Conservation (phyloP, 2,113 vertebrate genomes). For the Oreochromis niloticus region DNA sequence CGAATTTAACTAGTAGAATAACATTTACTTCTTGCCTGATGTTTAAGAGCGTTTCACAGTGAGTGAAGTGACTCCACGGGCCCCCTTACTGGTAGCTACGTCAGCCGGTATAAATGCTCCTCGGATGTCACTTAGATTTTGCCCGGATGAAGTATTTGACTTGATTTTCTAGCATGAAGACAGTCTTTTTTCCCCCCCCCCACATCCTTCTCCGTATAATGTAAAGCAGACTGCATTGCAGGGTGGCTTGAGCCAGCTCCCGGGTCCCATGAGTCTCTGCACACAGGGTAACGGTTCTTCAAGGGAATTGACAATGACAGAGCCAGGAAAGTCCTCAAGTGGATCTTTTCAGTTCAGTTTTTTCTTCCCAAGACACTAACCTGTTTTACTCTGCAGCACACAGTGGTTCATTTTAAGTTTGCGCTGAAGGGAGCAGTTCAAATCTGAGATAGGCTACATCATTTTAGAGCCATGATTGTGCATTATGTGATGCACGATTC, state of each 20-base stretch:
- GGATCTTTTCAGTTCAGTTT: slow-evolving; percentile 71
- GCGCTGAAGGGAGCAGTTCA: slow-evolving; percentile 42
- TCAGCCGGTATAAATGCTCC: slow-evolving; percentile 66
- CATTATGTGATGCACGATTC: slow-evolving; percentile 46
- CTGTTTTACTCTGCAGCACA: slow-evolving; percentile 64
- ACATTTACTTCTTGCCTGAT: slow-evolving; percentile 55
- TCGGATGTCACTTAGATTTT: slow-evolving; percentile 69
- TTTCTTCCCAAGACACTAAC: slow-evolving; percentile 66
- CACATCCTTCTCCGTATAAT: slow-evolving; percentile 63
- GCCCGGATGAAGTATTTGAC: slow-evolving; percentile 57
- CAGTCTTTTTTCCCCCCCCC: background rate
- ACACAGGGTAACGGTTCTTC: slow-evolving; percentile 63
- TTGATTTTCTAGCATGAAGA: slow-evolving; percentile 66
- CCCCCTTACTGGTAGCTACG: slow-evolving; percentile 48
- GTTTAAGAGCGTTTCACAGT: slow-evolving; percentile 52
- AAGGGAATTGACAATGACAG: slow-evolving; percentile 71
- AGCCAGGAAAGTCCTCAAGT: slow-evolving; percentile 78
- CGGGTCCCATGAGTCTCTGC: slow-evolving; percentile 63
- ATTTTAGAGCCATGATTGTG: slow-evolving; percentile 45
- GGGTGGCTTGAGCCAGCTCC: slow-evolving; percentile 61
- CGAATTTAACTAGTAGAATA: slow-evolving; percentile 48
- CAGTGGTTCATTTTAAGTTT: slow-evolving; percentile 63
- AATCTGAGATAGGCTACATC: slow-evolving; percentile 22
- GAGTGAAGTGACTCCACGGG: slow-evolving; percentile 55
- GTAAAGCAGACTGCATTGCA: slow-evolving; percentile 67